These are phyloP conservation scores for Caracal caracal DNA, from an alignment of 2,113 vertebrate genomes.

Conservation along the genomic window DNA sequence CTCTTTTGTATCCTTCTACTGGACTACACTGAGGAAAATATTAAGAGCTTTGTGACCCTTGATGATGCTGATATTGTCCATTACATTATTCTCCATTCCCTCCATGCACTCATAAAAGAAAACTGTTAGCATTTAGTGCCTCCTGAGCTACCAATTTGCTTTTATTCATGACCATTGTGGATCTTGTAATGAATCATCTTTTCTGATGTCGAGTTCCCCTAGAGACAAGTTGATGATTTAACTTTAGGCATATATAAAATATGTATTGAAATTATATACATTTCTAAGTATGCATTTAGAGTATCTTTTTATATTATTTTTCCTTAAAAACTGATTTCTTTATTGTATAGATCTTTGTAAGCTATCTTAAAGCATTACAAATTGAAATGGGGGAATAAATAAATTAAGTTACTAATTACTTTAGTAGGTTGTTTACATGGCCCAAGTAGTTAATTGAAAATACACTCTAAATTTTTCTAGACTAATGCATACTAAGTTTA, in stretches of 20 bases:
- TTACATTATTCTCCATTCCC: not conserved
- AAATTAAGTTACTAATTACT: not conserved
- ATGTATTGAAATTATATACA: not conserved
- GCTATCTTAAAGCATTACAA: not conserved
- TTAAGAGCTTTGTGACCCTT: not conserved
- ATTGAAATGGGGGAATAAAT: not conserved
- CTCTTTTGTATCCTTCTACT: not conserved
- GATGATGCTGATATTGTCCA: not conserved
- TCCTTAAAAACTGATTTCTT: not conserved
- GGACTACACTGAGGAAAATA: not conserved
- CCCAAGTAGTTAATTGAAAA: not conserved
- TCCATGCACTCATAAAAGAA: not conserved
- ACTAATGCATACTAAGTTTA: not conserved
- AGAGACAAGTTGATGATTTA: not conserved
- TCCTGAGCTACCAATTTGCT: not conserved
- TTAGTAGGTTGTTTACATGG: not conserved
- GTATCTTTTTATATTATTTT: not conserved
- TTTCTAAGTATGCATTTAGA: not conserved
- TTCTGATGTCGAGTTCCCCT: not conserved
- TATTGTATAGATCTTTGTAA: not conserved
- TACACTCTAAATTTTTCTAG: not conserved
- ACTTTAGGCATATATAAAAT: not conserved
- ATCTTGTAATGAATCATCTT: not conserved
- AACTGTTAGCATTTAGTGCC: not conserved
- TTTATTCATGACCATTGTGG: not conserved